A percentile compares a stretch with the other conserved stretches of the same genome.
Evolutionary conservation across 92 coral and sea anemone genomes (phyloP).

Genomic region (Anthopleura xanthogrammica): DNA sequence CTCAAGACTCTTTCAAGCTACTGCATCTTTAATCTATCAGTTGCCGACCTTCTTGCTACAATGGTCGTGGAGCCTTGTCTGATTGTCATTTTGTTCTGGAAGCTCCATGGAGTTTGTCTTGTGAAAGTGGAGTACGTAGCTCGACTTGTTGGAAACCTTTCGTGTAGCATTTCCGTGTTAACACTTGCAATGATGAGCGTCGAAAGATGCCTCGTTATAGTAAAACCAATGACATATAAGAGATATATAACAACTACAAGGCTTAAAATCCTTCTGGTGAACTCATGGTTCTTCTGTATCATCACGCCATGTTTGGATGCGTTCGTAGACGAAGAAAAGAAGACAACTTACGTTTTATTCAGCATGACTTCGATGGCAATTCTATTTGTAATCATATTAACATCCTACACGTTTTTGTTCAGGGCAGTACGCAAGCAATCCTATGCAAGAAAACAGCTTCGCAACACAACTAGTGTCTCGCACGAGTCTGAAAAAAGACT

Average conservation of each 20-base stretch:
- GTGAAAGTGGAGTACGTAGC: conserved; percentile 65
- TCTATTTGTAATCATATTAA: conserved; percentile 37
- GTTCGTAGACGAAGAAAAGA: conserved; percentile 44
- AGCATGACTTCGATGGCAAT: conserved; percentile 29
- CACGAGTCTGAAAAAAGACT: conserved; percentile 55
- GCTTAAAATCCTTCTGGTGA: conserved; percentile 31
- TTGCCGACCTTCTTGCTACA: conserved; percentile 58
- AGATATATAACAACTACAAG: conserved; percentile 25
- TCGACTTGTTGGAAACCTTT: conserved; percentile 54
- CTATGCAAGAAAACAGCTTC: conserved; percentile 35
- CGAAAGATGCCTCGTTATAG: conserved; percentile 63
- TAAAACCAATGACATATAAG: conserved; percentile 56
- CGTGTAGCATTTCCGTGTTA: conserved; percentile 61
- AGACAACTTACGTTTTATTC: conserved; percentile 38
- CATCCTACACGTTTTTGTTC: conserved; percentile 53
- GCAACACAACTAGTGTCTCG: conserved; percentile 19
- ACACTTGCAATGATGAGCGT: conserved; percentile 63
- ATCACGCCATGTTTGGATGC: conserved; percentile 61
- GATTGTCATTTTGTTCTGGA: conserved; percentile 43
- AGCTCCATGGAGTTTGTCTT: conserved; percentile 54
- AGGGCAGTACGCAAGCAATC: conserved; percentile 45
- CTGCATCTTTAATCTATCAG: conserved; percentile 56
- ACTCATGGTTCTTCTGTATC: conserved; percentile 37
- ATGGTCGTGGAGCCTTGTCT: conserved; percentile 46
- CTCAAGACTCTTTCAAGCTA: conserved; percentile 61